These are phyloP conservation scores for Rambutsinella grinnellia DNA, from an alignment of 2,888 invertebrate genomes.

Conservation along the genomic window DNA sequence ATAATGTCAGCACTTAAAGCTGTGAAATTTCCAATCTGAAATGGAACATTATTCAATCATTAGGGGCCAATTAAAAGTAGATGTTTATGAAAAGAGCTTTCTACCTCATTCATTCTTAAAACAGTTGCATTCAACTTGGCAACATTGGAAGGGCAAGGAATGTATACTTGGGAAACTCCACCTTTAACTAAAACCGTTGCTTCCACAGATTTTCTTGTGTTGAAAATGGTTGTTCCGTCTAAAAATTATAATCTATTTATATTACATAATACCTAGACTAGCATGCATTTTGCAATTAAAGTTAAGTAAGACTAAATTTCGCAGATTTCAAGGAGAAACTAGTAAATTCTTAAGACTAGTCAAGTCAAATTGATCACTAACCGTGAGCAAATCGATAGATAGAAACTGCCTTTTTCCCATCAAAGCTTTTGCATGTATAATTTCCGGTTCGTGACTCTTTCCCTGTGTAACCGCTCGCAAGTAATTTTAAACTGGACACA, in stretches of 20 bases:
- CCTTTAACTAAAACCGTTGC: constrained; percentile 49
- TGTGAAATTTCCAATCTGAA: constrained; percentile 53
- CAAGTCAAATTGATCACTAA: constrained; percentile 25
- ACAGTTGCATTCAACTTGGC: constrained; percentile 55
- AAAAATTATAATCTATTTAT: background rate
- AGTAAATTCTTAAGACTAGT: background rate
- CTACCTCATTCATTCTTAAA: constrained; percentile 51
- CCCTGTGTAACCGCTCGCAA: constrained; percentile 56
- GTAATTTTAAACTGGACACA: constrained; percentile 53
- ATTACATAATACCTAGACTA: too few species aligned
- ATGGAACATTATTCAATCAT: too few species aligned
- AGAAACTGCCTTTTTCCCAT: constrained; percentile 36
- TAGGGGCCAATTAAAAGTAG: background rate
- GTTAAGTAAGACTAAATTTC: too few species aligned
- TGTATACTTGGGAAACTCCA: constrained; percentile 49
- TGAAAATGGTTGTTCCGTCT: constrained; percentile 57
- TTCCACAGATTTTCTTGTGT: constrained; percentile 53
- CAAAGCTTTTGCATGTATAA: constrained; percentile 58
- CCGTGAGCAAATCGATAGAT: constrained; percentile 60
- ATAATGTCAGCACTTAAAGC: constrained; percentile 40
- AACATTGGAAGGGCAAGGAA: constrained; percentile 57
- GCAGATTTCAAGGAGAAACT: too few species aligned
- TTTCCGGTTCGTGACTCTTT: constrained; percentile 57
- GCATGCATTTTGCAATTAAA: background rate
- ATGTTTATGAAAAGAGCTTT: background rate